Evolutionary conservation across 2,888 invertebrate genomes (phyloP), one percentile per base, ranked within the genome.

Genomic region (Nowickia ferox): DNA sequence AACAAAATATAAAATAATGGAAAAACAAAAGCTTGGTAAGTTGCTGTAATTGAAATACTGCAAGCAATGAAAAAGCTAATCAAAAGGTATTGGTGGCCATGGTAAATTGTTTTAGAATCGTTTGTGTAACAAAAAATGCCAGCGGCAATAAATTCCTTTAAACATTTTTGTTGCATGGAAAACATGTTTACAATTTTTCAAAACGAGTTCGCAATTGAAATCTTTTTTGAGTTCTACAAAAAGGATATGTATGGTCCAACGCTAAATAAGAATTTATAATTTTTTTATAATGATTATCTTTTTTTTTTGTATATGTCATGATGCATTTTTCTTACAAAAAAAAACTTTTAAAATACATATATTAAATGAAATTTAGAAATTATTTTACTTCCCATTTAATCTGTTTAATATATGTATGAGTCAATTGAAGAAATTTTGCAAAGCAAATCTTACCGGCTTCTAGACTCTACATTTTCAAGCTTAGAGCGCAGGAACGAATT

Each of bases 21-120:
- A 48, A 48, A 53, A 63, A 69, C 61, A 53, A 63, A 71, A 71
- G 2, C 8, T 44, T 11, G 78, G 78, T 79, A 71, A 79, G 78
- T 51, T 15, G 44, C 22, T 30, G 44, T 48, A 61, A 38, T 66
- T 53, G 30, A 51, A 65, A 19, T 63, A 48, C 17, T 55, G 0
- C 2, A 17, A 48, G 30, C 22, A 72, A 11, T 15, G 19, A 46
- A 71, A 22, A 71, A 55, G 22, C 10, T 40, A 8, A 9, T 55
- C 40, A 10, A 19, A 40, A 61, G 48, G 4, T 40, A 71, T 40
- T 22, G 69, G 55, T 55, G 11, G 55, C 3, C 2, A 38, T 40
- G 22, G 2, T 55, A 11, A 38, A 59, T n/a, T 40, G 59, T n/a
- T 59, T 57, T 22, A 53, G 30, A 55, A 55, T 55, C 6, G 11